phyloP scores from a whole-genome alignment of 2,113 vertebrate genomes.

The Mesembrinibis cayennensis region DNA sequence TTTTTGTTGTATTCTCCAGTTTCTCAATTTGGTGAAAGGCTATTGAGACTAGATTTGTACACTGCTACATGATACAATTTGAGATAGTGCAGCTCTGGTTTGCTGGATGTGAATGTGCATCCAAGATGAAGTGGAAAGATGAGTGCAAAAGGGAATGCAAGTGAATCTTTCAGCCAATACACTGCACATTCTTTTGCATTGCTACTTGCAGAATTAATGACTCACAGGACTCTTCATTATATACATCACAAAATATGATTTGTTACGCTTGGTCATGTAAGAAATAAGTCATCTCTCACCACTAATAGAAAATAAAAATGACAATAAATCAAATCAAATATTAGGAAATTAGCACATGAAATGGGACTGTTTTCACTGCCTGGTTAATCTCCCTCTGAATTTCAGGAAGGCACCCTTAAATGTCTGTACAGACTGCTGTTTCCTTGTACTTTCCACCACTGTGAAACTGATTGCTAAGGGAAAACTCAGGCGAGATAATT shows the following conservation, averaged over 20 bases:
- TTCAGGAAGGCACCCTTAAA: background rate
- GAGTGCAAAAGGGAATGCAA: background rate
- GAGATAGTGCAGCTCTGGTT: background rate
- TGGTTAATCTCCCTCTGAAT: background rate
- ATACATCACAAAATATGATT: background rate
- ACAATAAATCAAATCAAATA: background rate
- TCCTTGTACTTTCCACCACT: background rate
- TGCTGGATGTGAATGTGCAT: background rate
- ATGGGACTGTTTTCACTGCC: background rate
- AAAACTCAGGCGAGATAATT: background rate
- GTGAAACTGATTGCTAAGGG: background rate
- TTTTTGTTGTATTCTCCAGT: background rate
- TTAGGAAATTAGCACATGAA: background rate
- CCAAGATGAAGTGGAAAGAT: background rate
- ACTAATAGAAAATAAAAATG: background rate
- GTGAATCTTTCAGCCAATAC: background rate
- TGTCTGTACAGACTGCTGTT: background rate
- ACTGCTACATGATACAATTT: background rate
- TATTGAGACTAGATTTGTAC: background rate
- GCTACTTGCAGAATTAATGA: background rate
- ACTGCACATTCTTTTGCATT: background rate
- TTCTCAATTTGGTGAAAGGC: background rate
- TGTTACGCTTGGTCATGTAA: background rate
- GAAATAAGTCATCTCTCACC: background rate
- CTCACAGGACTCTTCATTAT: background rate